phyloP scores from a whole-genome alignment of 1,140 invertebrate genomes.

The Ruditapes philippinarum region DNA sequence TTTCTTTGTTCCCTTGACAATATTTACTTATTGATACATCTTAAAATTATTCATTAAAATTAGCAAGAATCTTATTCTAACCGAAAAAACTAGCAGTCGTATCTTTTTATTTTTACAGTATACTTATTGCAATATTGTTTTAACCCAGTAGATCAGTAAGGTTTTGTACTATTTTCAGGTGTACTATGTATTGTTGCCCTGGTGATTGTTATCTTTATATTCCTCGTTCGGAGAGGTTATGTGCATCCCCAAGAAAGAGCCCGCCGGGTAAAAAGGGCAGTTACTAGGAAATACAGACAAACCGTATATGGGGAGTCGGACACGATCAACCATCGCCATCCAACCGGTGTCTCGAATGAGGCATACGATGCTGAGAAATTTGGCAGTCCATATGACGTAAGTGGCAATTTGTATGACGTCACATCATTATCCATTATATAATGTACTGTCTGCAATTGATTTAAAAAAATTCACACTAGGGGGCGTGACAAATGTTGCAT shows the following conservation, averaged over 20 bases:
- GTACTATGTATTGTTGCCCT: not conserved
- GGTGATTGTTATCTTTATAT: slow-evolving; percentile 10
- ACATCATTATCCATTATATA: not conserved
- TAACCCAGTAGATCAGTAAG: too few species aligned
- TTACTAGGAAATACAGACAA: slow-evolving; percentile 20
- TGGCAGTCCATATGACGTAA: not conserved
- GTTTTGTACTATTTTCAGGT: not conserved
- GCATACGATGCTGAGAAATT: not conserved
- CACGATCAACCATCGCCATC: not conserved
- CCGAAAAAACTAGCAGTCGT: too few species aligned
- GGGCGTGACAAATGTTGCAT: too few species aligned
- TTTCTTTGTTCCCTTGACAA: too few species aligned
- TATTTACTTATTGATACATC: too few species aligned
- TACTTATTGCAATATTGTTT: too few species aligned
- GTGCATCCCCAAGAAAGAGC: not conserved
- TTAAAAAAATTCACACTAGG: too few species aligned
- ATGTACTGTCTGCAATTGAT: not conserved
- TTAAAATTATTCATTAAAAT: too few species aligned
- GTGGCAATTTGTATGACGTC: not conserved
- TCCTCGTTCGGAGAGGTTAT: slow-evolving; percentile 33
- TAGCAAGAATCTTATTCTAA: too few species aligned
- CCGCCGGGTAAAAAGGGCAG: not conserved
- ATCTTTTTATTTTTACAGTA: too few species aligned
- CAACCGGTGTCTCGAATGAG: not conserved
- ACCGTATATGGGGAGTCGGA: not conserved